Evolutionary conservation across 2,113 vertebrate genomes (phyloP).

Genomic region (Labeo catla): DNA sequence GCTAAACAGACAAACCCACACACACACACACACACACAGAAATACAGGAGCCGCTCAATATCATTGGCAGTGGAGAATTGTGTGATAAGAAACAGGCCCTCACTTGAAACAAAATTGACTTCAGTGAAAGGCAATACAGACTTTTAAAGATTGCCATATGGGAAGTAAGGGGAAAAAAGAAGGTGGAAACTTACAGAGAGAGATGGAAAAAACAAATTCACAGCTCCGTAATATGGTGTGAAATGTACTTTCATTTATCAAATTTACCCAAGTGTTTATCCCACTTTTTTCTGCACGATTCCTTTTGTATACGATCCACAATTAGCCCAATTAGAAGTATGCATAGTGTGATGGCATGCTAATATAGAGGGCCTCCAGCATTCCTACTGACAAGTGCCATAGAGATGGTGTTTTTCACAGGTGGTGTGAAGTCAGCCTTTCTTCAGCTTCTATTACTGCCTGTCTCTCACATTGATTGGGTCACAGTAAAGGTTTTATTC

Average conservation of each 20-base stretch:
- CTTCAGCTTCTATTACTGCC: constrained; percentile 58
- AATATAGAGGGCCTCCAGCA: constrained; percentile 63
- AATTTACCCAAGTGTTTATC: constrained; percentile 53
- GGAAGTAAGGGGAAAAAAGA: neutral
- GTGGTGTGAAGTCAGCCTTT: constrained; percentile 58
- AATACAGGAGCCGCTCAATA: constrained; percentile 25
- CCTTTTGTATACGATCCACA: constrained; percentile 64
- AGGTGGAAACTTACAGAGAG: constrained; percentile 9
- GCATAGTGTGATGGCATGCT: constrained; percentile 63
- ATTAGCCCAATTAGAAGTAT: constrained; percentile 68
- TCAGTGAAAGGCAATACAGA: constrained; percentile 42
- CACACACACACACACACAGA: constrained; percentile 17
- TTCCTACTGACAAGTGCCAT: constrained; percentile 58
- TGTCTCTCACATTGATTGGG: constrained; percentile 57
- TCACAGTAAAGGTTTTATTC: constrained; percentile 54
- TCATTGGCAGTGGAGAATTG: constrained; percentile 35
- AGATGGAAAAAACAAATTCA: neutral
- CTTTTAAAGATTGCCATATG: constrained; percentile 37
- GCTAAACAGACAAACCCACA: constrained; percentile 19
- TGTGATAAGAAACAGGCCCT: constrained; percentile 48
- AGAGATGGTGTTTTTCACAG: constrained; percentile 47
- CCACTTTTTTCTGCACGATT: constrained; percentile 47
- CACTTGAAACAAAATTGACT: constrained; percentile 56
- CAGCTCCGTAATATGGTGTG: constrained; percentile 16
- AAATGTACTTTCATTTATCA: constrained; percentile 53